Conservation (phyloP, 2,113 vertebrate genomes). For the Ptilorrhoa leucosticta region DNA sequence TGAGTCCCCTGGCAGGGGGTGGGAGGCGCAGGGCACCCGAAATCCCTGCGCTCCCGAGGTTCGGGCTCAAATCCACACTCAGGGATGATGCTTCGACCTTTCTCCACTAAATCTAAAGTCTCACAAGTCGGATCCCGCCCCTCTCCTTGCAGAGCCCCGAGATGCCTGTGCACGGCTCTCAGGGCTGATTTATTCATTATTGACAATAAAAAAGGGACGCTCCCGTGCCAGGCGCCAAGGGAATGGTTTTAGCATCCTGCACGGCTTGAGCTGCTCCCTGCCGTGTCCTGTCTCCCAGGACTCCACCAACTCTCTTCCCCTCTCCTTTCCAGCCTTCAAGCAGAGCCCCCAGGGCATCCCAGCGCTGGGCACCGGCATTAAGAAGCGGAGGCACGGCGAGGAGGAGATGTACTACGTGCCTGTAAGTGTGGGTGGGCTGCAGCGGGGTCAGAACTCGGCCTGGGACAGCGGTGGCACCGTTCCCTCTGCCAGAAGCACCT, state of each 20-base stretch:
- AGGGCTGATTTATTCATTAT: rapidly evolving
- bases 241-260: background rate
- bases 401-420: conserved; percentile 94
- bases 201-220: background rate
- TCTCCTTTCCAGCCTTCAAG: conserved; percentile 84
- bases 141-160: background rate
- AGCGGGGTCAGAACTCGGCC: rapidly evolving
- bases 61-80: background rate
- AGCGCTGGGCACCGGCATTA: conserved; percentile 78
- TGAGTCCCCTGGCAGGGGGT: background rate
- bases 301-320: background rate
- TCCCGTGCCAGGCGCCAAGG: background rate
- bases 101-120: background rate
- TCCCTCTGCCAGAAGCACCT: background rate
- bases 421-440: conserved; percentile 70
- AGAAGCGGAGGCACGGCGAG: conserved; percentile 90
- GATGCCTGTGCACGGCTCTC: background rate
- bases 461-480: rapidly evolving
- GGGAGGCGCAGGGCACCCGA: background rate
- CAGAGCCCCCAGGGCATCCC: conserved; percentile 87
- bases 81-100: background rate
- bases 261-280: background rate
- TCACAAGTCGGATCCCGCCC: rapidly evolving
- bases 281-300: background rate
- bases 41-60: rapidly evolving